Base-by-base conservation (phyloP, 2,797 vertebrate genomes). In the Sebastes diaconus region DNA sequence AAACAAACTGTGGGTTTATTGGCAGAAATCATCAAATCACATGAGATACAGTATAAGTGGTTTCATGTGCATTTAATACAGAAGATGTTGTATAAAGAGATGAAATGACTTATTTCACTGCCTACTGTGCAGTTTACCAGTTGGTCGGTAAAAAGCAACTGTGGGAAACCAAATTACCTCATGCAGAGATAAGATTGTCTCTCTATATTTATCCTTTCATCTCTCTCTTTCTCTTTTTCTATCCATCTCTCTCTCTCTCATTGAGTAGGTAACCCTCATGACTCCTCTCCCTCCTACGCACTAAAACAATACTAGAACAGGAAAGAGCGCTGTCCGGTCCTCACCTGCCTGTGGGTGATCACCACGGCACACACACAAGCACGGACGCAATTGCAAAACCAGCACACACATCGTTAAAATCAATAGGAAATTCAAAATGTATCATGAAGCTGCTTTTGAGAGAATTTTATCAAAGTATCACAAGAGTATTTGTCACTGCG, bases 251-350 rank as follows among this genome's bases (percentile, higher is more conserved):
- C 67, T 73, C 20, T 73, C 20, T 18, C 85, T 76, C 73, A 83
- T 84, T 90, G 88, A 92, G 83, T 86, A 24, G 73, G 72, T 84
- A 86, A 91, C 90, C 84, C 75, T 66, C 50, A 42, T 89, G 88
- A 87, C 89, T 87, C 79, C 73, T 75, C 78, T 83, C 22, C 83
- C 83, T 81, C 89, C 90, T 20, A 93, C 87, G n/a, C 87, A 90
- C 67, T 65, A 86, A 90, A 92, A 92, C 85, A 89, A 84, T 81
- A 85, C 86, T 86, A 73, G 78, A 84, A 85, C 64, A 82, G 84
- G 84, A 93, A 88, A 86, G 66, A 86, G 66, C 3, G 25, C 72
- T 73, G 79, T 83, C 84, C 83, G 32, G 69, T 68, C 87, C 84
- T 89, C 73, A 84, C 88, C 74, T 88, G 84, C 78, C 78, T 86